These are phyloP conservation scores for Rhinoderma darwinii DNA, from an alignment of 2,113 vertebrate species.

Conservation along the genomic window DNA sequence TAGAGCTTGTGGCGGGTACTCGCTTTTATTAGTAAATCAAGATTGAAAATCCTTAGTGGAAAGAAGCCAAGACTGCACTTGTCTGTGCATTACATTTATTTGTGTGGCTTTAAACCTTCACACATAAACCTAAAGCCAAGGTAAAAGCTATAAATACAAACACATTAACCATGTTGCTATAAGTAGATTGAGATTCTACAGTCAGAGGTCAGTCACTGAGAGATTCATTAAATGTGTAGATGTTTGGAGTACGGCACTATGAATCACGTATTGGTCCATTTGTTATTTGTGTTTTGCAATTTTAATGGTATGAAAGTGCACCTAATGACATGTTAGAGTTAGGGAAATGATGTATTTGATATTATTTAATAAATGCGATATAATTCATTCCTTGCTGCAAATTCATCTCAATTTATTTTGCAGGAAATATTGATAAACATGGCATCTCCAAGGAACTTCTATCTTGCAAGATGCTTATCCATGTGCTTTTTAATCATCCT, in stretches of 20 bases:
- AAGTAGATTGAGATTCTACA: slow-evolving; percentile 33
- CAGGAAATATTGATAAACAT: slow-evolving; percentile 78
- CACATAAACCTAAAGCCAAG: slow-evolving; percentile 15
- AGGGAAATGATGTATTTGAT: neutral
- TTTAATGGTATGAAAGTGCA: slow-evolving; percentile 42
- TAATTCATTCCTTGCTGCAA: slow-evolving; percentile 65
- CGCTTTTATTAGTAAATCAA: slow-evolving; percentile 16
- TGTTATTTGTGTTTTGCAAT: slow-evolving; percentile 7
- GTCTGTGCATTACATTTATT: slow-evolving; percentile 27
- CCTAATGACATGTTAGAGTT: neutral
- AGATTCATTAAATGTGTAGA: slow-evolving; percentile 17
- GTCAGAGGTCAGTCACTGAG: slow-evolving; percentile 33
- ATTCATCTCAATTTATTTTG: slow-evolving; percentile 68
- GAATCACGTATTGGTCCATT: neutral
- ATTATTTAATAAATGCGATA: neutral
- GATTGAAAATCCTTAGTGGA: slow-evolving; percentile 30
- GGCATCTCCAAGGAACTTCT: slow-evolving; percentile 70
- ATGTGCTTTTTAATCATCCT: slow-evolving; percentile 72
- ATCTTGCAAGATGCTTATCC: slow-evolving; percentile 67
- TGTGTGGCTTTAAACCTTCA: neutral
- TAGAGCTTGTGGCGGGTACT: slow-evolving; percentile 4
- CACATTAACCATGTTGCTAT: slow-evolving; percentile 40
- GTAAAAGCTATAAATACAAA: slow-evolving; percentile 54
- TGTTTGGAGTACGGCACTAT: slow-evolving; percentile 22
- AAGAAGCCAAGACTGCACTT: slow-evolving; percentile 10